Percentiles rank a stretch among this genome's conserved stretches.
Evolutionary conservation across 2,113 vertebrate genomes (phyloP).

Genomic region (Rhizomys pruinosus): DNA sequence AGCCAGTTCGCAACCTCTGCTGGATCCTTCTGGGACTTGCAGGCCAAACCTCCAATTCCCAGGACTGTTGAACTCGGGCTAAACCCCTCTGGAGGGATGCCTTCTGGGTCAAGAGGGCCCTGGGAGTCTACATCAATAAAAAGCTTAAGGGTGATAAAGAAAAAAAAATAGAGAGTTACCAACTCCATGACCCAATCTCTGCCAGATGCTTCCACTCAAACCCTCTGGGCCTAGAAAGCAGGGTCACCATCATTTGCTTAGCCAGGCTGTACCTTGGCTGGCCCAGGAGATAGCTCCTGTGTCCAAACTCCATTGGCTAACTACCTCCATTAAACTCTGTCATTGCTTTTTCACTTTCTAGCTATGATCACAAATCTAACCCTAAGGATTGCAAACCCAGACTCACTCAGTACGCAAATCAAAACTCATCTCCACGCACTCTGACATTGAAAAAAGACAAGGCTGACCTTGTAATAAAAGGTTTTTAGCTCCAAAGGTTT

Average conservation of each 20-base stretch:
- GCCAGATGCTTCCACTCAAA: not conserved
- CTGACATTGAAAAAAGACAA: conserved; percentile 30
- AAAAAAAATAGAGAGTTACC: not conserved
- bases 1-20: not conserved
- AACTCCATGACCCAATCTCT: conserved; percentile 20
- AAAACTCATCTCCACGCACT: conserved; percentile 13
- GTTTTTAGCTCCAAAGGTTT: conserved; percentile 49
- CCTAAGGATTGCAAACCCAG: conserved; percentile 31
- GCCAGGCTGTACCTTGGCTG: not conserved
- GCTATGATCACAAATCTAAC: not conserved
- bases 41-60: not conserved
- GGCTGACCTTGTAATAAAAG: conserved; percentile 8
- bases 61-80: not conserved
- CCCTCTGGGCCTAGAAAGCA: not conserved
- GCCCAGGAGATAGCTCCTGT: not conserved
- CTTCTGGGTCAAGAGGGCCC: not conserved
- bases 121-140: not conserved
- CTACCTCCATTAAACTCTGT: not conserved
- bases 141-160: not conserved
- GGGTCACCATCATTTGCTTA: not conserved
- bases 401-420: not conserved
- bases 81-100: not conserved
- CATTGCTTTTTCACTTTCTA: conserved; percentile 26
- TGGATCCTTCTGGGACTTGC: conserved; percentile 3
- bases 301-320: not conserved